phyloP scores from a whole-genome alignment of 1,140 invertebrate species.

The Homarus americanus region DNA sequence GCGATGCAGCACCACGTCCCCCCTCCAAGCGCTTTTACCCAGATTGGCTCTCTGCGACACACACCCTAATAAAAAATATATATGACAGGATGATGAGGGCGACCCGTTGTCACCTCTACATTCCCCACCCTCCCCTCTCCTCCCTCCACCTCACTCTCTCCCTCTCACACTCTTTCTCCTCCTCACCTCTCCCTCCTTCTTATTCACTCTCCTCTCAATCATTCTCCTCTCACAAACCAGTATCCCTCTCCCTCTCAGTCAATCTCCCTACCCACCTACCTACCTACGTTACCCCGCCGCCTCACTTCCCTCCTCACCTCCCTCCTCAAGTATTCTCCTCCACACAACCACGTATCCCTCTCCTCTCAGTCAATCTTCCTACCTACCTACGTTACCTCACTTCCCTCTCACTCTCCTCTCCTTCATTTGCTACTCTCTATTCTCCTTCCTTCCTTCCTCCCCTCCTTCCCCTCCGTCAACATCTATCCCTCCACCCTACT shows the following conservation, averaged over 20 bases:
- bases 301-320: background rate
- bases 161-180: slow-evolving; percentile 7
- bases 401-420: background rate
- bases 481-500: background rate
- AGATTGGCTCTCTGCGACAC: slow-evolving; percentile 70
- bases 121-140: slow-evolving; percentile 9
- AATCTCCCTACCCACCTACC: background rate
- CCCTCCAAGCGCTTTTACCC: slow-evolving; percentile 58
- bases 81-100: slow-evolving; percentile 66
- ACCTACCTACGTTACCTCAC: background rate
- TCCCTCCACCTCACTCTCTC: slow-evolving; percentile 7
- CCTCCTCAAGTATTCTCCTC: background rate
- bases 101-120: slow-evolving; percentile 61
- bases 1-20: background rate
- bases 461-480: background rate
- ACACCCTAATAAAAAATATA: slow-evolving; percentile 67
- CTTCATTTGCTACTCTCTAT: background rate
- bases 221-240: background rate
- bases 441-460: background rate
- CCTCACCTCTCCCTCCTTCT: slow-evolving; percentile 6
- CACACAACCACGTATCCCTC: background rate
- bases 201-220: background rate
- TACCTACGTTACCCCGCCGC: background rate
- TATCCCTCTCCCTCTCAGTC: background rate
- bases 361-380: background rate